A percentile compares a stretch with the other conserved stretches of the same genome.
Evolutionary conservation across 2,797 vertebrate species (phyloP).

Genomic region (Pangasius djambal): DNA sequence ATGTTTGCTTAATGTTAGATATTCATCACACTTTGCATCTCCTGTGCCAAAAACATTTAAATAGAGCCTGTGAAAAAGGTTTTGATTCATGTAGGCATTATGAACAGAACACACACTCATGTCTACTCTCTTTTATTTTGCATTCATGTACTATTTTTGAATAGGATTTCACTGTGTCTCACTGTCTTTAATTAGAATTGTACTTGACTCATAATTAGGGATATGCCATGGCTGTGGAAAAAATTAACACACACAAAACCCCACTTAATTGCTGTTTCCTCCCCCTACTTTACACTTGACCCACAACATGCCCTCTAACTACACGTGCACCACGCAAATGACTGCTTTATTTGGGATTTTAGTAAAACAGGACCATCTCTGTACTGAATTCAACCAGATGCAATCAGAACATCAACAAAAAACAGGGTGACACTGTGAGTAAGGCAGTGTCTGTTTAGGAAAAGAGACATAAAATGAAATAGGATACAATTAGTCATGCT

Average conservation of each 20-base stretch:
- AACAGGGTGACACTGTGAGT: not conserved
- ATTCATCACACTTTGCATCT: not conserved
- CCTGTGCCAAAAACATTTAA: not conserved
- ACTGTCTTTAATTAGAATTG: constrained; percentile 20
- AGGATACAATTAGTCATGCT: constrained; percentile 7
- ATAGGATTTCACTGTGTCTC: not conserved
- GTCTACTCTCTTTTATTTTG: not conserved
- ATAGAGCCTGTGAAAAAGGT: not conserved
- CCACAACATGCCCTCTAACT: constrained; percentile 11
- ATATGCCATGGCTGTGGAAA: not conserved
- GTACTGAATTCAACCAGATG: not conserved
- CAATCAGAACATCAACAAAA: not conserved
- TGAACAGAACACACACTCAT: not conserved
- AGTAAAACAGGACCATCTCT: not conserved
- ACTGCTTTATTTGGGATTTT: not conserved
- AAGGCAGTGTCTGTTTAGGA: not conserved
- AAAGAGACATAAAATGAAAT: constrained; percentile 7
- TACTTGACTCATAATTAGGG: constrained; percentile 16
- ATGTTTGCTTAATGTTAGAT: not conserved
- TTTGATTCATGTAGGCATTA: not conserved
- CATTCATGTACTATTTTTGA: not conserved
- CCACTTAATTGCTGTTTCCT: constrained; percentile 9
- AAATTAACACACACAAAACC: constrained; percentile 1
- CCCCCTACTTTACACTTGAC: constrained; percentile 6
- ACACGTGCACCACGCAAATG: not conserved